These are phyloP conservation scores for Ciconia maguari DNA, from an alignment of 2,113 vertebrate genomes.

Conservation along the genomic window DNA sequence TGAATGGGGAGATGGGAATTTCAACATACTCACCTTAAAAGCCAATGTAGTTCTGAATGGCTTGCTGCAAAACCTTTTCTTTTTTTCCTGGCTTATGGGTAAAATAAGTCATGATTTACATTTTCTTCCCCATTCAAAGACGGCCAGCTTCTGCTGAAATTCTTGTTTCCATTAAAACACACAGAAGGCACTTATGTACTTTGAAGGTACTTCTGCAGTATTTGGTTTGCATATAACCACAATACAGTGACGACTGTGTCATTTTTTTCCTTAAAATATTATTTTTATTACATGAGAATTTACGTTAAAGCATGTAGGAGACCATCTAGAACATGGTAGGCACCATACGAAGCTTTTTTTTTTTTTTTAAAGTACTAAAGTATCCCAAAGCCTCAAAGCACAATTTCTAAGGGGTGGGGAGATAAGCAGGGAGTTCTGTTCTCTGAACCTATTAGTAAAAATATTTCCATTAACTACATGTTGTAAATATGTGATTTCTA, in stretches of 20 bases:
- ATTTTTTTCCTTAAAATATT: neutral
- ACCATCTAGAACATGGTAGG: neutral
- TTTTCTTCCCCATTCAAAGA: neutral
- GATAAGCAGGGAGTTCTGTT: neutral
- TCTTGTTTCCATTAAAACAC: neutral
- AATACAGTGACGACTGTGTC: neutral
- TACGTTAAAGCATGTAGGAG: neutral
- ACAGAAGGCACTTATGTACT: neutral
- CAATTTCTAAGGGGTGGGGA: neutral
- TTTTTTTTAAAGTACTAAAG: neutral
- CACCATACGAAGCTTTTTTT: neutral
- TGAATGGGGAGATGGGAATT: neutral
- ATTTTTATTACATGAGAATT: neutral
- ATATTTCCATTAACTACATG: neutral
- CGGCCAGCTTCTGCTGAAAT: neutral
- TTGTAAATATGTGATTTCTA: neutral
- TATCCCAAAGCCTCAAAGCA: neutral
- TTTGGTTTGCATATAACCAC: neutral
- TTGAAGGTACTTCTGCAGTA: neutral
- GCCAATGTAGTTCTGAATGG: neutral
- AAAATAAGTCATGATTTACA: neutral
- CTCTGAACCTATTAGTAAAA: neutral
- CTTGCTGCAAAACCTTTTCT: neutral
- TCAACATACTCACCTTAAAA: neutral
- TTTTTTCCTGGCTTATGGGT: neutral